phyloP scores from a whole-genome alignment of 2,113 vertebrate genomes.

The Tiliqua scincoides region DNA sequence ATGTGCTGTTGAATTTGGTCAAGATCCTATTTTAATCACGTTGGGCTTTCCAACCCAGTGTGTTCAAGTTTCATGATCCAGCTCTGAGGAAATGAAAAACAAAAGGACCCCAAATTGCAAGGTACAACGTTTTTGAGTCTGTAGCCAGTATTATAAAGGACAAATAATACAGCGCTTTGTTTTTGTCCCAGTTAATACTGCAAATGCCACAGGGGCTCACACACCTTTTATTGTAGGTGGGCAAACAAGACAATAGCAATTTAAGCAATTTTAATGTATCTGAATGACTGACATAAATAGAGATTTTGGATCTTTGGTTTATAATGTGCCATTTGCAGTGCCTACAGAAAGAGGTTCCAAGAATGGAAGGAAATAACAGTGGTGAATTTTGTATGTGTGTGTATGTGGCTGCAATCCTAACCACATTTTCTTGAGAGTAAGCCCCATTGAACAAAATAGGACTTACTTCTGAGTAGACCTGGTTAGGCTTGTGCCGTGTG shows the following conservation, averaged over 20 bases:
- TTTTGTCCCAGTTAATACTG: constrained; percentile 53
- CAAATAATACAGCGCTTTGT: constrained; percentile 30
- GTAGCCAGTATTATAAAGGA: constrained; percentile 48
- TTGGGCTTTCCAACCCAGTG: constrained; percentile 57
- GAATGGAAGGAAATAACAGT: constrained; percentile 54
- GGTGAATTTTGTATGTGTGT: constrained; percentile 30
- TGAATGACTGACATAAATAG: constrained; percentile 57
- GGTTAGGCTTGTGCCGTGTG: too few species aligned
- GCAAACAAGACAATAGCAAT: not conserved
- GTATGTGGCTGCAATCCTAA: not conserved
- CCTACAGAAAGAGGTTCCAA: constrained; percentile 56
- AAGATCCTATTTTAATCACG: constrained; percentile 62
- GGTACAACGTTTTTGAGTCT: constrained; percentile 49
- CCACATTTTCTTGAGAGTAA: too few species aligned
- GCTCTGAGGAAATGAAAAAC: constrained; percentile 47
- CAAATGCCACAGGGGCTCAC: constrained; percentile 26
- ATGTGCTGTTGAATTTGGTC: constrained; percentile 54
- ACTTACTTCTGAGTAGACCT: too few species aligned
- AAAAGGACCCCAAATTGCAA: constrained; percentile 29
- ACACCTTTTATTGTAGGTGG: constrained; percentile 34
- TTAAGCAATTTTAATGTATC: constrained; percentile 32
- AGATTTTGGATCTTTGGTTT: constrained; percentile 62
- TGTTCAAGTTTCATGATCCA: constrained; percentile 69
- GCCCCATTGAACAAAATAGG: too few species aligned
- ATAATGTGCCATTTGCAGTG: constrained; percentile 50